A percentile compares a stretch with the other conserved stretches of the same genome.
Evolutionary conservation across 2,797 vertebrate species (phyloP).

Genomic region (Neosilurus mollespiculum): DNA sequence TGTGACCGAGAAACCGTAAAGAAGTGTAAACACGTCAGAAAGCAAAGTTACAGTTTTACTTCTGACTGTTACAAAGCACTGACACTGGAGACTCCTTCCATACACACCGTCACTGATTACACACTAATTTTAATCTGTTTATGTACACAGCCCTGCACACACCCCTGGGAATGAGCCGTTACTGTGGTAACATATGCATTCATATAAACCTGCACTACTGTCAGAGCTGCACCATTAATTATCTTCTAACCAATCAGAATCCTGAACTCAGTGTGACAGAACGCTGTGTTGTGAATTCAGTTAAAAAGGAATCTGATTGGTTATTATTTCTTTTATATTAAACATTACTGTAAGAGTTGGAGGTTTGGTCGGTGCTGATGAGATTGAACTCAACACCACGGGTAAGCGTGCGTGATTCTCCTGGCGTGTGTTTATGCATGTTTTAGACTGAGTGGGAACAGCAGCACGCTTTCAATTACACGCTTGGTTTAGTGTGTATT

Average conservation of each 20-base stretch:
- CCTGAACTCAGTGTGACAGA: background rate
- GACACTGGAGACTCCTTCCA: background rate
- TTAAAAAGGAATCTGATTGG: no score
- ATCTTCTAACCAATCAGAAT: background rate
- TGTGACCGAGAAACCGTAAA: background rate
- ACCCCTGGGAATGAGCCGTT: background rate
- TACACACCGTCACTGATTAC: background rate
- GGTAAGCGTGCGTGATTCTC: conserved; percentile 69
- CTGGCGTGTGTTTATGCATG: conserved; percentile 63
- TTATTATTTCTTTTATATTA: background rate
- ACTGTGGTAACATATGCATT: background rate
- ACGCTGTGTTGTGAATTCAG: background rate
- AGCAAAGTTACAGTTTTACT: background rate
- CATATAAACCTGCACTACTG: background rate
- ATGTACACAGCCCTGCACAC: background rate
- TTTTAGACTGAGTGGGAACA: conserved; percentile 58
- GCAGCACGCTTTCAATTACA: conserved; percentile 81
- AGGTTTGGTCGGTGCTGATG: background rate
- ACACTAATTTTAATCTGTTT: background rate
- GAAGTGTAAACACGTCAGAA: background rate
- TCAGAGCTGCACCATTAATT: background rate
- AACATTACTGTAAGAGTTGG: background rate
- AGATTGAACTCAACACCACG: background rate
- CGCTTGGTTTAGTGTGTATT: conserved; percentile 77
- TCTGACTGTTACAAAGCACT: background rate